phyloP scores from a whole-genome alignment of 37 sponge, comb jelly and placozoan genomes.

The Spongia lamella region DNA sequence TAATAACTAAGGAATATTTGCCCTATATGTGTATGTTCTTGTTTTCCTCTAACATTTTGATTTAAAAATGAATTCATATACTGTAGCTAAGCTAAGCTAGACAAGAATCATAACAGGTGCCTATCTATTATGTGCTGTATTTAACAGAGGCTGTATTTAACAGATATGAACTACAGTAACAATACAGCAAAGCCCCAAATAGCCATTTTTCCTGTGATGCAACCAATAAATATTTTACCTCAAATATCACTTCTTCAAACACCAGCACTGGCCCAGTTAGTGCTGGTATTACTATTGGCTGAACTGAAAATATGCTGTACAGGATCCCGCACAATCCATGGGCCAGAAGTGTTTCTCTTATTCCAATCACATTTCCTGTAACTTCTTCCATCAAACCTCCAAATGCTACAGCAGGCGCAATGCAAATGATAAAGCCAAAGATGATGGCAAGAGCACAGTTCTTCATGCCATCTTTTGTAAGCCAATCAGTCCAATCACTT shows the following conservation, averaged over 20 bases:
- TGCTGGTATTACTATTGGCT: slow-evolving; percentile 77
- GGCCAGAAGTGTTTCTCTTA: slow-evolving; percentile 67
- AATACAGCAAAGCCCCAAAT: too few relatives aligned
- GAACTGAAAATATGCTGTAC: slow-evolving; percentile 52
- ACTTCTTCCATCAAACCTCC: slow-evolving; percentile 80
- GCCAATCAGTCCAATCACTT: slow-evolving; percentile 60
- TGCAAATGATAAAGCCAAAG: slow-evolving; percentile 72
- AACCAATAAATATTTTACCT: too few relatives aligned
- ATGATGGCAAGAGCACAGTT: slow-evolving; percentile 52
- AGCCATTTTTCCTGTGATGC: too few relatives aligned
- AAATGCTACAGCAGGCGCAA: slow-evolving; percentile 85
- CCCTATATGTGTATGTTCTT: too few relatives aligned
- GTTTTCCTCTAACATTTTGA: too few relatives aligned
- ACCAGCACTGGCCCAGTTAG: slow-evolving; percentile 82
- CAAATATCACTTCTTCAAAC: slow-evolving; percentile 70
- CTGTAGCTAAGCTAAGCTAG: too few relatives aligned
- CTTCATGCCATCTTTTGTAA: slow-evolving; percentile 13
- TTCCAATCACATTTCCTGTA: slow-evolving; percentile 63
- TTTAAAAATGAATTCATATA: too few relatives aligned
- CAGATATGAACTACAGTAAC: too few relatives aligned
- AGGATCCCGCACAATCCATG: slow-evolving; percentile 61
- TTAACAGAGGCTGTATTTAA: too few relatives aligned
- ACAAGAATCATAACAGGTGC: too few relatives aligned
- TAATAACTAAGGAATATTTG: neutral
- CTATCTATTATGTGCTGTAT: too few relatives aligned